These are phyloP conservation scores for Sesamia inferens DNA, from an alignment of 2,888 invertebrate species.

Conservation along the genomic window DNA sequence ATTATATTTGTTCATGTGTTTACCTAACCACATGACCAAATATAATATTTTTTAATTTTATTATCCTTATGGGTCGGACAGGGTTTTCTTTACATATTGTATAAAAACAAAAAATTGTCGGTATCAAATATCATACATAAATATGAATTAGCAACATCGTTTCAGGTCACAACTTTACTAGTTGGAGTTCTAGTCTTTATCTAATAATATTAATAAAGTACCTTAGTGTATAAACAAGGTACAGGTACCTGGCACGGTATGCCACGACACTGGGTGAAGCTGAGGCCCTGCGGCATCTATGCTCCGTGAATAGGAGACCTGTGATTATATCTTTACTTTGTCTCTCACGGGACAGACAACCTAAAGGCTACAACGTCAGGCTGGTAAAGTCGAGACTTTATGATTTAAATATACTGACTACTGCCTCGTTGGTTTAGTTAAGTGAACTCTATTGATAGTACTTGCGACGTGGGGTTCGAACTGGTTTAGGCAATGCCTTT, in stretches of 20 bases:
- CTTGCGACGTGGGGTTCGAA: not conserved
- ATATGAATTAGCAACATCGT: not conserved
- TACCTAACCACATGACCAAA: too few relatives aligned
- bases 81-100: too few relatives aligned
- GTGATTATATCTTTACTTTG: constrained; percentile 53
- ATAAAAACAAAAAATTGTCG: too few relatives aligned
- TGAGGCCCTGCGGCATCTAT: constrained; percentile 38
- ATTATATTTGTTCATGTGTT: too few relatives aligned
- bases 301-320: constrained; percentile 44
- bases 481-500: not conserved
- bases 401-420: not conserved
- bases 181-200: not conserved
- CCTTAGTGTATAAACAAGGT: constrained; percentile 4
- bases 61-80: too few relatives aligned
- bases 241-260: constrained; percentile 25
- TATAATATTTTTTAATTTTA: too few relatives aligned
- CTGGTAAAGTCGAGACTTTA: constrained; percentile 1
- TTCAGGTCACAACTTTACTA: not conserved
- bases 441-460: too few relatives aligned
- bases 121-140: too few relatives aligned
- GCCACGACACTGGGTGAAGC: constrained; percentile 43
- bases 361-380: constrained; percentile 14
- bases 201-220: not conserved
- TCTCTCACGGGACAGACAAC: constrained; percentile 39
- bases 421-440: not conserved